Evolutionary conservation across 1,140 invertebrate genomes (phyloP).

Genomic region (Amphibalanus amphitrite): DNA sequence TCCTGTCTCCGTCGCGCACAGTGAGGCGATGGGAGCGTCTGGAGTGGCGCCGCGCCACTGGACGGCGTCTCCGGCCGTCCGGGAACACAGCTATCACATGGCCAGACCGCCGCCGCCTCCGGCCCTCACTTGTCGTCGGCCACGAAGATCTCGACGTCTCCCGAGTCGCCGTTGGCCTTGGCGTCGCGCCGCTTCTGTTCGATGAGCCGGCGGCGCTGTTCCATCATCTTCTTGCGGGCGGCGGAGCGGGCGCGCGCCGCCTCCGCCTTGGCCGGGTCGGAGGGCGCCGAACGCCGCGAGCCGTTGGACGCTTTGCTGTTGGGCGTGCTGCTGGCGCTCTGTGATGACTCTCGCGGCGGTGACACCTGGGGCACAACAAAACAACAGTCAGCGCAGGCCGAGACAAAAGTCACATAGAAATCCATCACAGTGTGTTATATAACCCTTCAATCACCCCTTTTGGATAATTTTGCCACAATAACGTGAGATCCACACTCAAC

Average conservation of each 20-base stretch:
- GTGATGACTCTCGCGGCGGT: slow-evolving; percentile 18
- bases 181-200: slow-evolving; percentile 19
- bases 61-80: neutral
- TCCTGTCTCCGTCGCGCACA: neutral
- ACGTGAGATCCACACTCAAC: no score
- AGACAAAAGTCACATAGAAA: no score
- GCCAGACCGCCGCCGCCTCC: neutral
- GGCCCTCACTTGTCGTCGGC: slow-evolving; percentile 24
- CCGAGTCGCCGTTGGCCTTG: slow-evolving; percentile 13
- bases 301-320: slow-evolving; percentile 25
- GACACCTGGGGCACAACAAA: slow-evolving; percentile 24
- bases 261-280: slow-evolving; percentile 30
- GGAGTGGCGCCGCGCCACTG: neutral
- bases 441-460: no score
- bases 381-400: slow-evolving; percentile 19
- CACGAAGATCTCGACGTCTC: slow-evolving; percentile 40
- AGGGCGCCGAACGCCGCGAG: slow-evolving; percentile 29
- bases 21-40: neutral
- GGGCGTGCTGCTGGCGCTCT: slow-evolving; percentile 18
- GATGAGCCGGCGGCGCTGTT: slow-evolving; percentile 51
- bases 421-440: no score
- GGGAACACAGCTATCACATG: neutral
- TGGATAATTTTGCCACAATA: no score
- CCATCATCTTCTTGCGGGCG: slow-evolving; percentile 56
- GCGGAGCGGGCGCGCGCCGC: slow-evolving; percentile 47